These are phyloP conservation scores for Chlorodrepanis virens DNA, from an alignment of 2,113 vertebrate genomes.

Conservation along the genomic window DNA sequence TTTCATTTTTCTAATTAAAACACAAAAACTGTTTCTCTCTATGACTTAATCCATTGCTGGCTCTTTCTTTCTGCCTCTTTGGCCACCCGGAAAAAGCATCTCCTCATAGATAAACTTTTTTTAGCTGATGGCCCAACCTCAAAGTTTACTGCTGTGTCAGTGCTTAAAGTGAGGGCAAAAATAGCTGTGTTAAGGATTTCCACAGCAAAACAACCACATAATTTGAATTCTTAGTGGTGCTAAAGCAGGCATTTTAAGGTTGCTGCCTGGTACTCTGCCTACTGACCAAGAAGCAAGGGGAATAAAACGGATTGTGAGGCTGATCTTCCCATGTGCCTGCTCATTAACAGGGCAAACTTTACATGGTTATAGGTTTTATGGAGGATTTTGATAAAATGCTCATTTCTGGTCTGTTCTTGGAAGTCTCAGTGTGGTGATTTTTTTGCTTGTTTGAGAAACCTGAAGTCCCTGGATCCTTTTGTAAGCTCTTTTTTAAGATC, in stretches of 20 bases:
- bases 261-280: neutral
- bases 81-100: neutral
- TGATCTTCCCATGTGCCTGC: neutral
- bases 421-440: neutral
- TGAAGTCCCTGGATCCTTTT: neutral
- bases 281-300: neutral
- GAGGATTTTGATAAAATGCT: neutral
- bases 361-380: neutral
- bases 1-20: constrained; percentile 41
- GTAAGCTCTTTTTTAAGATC: neutral
- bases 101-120: neutral
- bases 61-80: neutral
- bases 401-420: neutral
- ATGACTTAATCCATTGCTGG: neutral
- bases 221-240: neutral
- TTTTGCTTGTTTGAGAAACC: neutral
- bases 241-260: neutral
- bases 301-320: neutral
- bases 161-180: neutral
- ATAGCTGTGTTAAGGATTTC: neutral
- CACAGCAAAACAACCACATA: neutral
- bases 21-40: neutral
- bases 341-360: neutral
- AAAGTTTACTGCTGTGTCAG: neutral
- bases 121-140: neutral